phyloP scores from a whole-genome alignment of 2,888 invertebrate species.

The Sarcophaga carnaria region DNA sequence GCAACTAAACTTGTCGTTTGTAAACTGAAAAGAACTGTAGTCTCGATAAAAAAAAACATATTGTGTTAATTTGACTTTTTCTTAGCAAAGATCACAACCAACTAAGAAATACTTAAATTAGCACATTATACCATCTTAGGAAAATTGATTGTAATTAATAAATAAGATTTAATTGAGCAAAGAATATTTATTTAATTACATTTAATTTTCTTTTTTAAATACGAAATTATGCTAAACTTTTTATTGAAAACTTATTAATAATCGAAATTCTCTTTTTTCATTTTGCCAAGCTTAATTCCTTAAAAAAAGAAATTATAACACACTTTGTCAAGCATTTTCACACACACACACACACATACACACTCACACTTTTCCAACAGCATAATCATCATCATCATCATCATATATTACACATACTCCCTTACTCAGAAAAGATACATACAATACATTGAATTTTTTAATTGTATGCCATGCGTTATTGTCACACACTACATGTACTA shows the following conservation, averaged over 20 bases:
- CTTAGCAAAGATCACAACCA: neutral
- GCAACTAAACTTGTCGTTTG: too few relatives aligned
- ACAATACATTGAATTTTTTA: neutral
- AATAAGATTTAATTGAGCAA: neutral
- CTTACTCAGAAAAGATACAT: neutral
- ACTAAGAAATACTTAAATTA: conserved; percentile 44
- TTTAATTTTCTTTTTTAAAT: conserved; percentile 20
- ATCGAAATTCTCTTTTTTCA: conserved; percentile 56
- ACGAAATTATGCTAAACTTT: neutral
- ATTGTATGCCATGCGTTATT: conserved; percentile 32
- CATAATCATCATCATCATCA: conserved; percentile 35
- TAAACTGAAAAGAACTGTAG: neutral
- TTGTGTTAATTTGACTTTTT: conserved; percentile 55
- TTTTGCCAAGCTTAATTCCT: conserved; percentile 54
- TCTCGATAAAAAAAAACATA: neutral
- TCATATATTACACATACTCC: neutral
- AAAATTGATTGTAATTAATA: conserved; percentile 51
- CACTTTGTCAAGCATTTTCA: conserved; percentile 26
- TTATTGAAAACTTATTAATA: conserved; percentile 43
- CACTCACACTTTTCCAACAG: conserved; percentile 55
- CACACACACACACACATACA: conserved; percentile 11
- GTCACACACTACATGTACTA: conserved; percentile 42
- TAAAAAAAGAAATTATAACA: conserved; percentile 22
- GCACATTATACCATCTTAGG: conserved; percentile 19
- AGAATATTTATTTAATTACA: conserved; percentile 36